phyloP scores from a whole-genome alignment of 2,888 invertebrate genomes.

The Cinara cedri region DNA sequence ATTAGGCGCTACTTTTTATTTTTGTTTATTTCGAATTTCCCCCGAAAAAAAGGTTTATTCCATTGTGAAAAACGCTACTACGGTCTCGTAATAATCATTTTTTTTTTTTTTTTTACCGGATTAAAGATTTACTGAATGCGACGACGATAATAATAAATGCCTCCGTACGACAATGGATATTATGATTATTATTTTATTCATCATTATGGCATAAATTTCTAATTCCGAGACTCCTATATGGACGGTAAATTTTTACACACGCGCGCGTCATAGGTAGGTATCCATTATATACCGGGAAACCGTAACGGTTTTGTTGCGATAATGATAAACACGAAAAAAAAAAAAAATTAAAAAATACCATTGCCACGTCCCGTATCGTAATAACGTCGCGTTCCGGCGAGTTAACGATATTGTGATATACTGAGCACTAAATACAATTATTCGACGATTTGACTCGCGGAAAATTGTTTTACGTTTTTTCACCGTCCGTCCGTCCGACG shows the following conservation, averaged over 20 bases:
- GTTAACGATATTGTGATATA: constrained; percentile 12
- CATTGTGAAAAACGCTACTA: neutral
- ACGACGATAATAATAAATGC: too few relatives aligned
- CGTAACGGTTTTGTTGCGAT: constrained; percentile 33
- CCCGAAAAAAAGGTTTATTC: neutral
- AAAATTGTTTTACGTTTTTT: neutral
- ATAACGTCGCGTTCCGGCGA: constrained; percentile 4
- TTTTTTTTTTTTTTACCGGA: constrained; percentile 2
- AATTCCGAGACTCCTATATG: neutral
- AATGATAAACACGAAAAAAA: neutral
- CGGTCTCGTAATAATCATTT: neutral
- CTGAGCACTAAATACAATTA: neutral
- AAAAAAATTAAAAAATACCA: constrained; percentile 16
- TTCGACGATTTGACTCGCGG: constrained; percentile 7
- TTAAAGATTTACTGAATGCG: neutral
- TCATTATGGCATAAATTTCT: constrained; percentile 5
- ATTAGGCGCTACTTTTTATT: neutral
- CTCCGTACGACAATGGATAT: neutral
- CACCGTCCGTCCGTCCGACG: too few relatives aligned
- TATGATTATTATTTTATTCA: neutral
- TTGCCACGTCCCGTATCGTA: constrained; percentile 17
- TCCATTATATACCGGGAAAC: constrained; percentile 1
- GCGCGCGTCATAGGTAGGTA: too few relatives aligned
- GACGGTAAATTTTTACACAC: neutral
- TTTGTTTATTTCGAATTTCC: too few relatives aligned